Percentiles rank a stretch among this genome's conserved stretches.
Conservation (phyloP, 2,797 vertebrate species). For the Jordanella pulchra region DNA sequence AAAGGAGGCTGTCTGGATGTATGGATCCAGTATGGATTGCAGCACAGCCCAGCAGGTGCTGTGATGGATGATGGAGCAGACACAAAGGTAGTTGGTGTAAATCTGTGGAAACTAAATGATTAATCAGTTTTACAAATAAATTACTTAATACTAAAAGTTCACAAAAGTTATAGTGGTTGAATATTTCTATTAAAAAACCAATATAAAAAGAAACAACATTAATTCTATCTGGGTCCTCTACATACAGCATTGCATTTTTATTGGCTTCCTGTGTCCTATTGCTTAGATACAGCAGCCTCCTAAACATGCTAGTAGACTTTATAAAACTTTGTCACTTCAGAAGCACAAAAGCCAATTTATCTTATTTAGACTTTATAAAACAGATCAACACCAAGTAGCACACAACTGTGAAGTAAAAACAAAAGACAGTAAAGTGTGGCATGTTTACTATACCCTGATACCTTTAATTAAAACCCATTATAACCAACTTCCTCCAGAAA, state of each 20-base stretch:
- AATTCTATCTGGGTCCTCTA: background rate
- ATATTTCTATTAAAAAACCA: too few species aligned
- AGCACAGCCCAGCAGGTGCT: too few species aligned
- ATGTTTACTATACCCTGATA: background rate
- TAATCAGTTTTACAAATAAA: too few species aligned
- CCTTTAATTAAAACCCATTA: background rate
- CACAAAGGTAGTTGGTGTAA: too few species aligned
- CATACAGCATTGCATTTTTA: background rate
- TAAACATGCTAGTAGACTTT: background rate
- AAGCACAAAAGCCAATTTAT: background rate
- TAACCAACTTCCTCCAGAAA: background rate
- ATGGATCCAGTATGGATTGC: too few species aligned
- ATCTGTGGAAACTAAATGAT: too few species aligned
- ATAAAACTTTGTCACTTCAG: background rate
- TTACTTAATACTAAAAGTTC: too few species aligned
- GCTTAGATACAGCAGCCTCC: background rate
- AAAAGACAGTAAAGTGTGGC: background rate
- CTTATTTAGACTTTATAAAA: background rate
- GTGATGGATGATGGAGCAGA: too few species aligned
- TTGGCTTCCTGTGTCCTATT: background rate
- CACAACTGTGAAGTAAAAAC: background rate
- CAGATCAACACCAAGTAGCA: background rate
- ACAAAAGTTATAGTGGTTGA: too few species aligned
- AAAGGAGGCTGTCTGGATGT: too few species aligned
- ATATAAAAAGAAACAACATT: too few species aligned